Conservation (phyloP, 1,140 invertebrate species). For the Panulirus ornatus region DNA sequence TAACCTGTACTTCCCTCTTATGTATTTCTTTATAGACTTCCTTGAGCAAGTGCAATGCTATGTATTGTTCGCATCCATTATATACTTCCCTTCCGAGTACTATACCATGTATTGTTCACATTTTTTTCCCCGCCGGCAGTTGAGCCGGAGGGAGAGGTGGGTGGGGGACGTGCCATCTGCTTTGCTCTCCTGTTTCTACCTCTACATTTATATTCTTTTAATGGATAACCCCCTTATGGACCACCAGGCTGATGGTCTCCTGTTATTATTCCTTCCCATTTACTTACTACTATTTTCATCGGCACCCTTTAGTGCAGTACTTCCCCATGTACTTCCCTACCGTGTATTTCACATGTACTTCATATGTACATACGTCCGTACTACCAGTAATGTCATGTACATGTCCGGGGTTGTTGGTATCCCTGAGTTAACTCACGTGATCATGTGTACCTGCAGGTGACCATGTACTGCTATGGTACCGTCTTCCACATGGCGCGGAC, state of each 20-base stretch:
- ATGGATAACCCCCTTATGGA: not conserved
- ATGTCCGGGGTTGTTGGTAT: too few relatives aligned
- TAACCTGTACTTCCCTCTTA: not conserved
- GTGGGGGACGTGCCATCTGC: not conserved
- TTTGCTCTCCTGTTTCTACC: not conserved
- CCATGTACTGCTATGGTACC: constrained; percentile 63
- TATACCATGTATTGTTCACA: too few relatives aligned
- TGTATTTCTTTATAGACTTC: not conserved
- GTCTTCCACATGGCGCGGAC: constrained; percentile 58
- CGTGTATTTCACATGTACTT: too few relatives aligned
- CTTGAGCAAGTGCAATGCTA: not conserved
- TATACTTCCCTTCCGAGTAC: not conserved
- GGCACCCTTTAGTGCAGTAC: too few relatives aligned
- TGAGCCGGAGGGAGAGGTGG: too few relatives aligned
- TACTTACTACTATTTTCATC: not conserved
- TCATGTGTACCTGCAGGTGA: constrained; percentile 50
- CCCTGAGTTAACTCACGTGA: too few relatives aligned
- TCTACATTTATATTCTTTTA: not conserved
- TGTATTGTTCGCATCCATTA: not conserved
- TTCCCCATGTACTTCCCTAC: too few relatives aligned
- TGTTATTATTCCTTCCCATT: not conserved
- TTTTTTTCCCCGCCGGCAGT: too few relatives aligned
- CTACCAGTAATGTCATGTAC: too few relatives aligned
- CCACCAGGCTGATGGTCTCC: not conserved
- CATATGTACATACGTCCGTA: too few relatives aligned